Evolutionary conservation across 2,113 vertebrate genomes (phyloP).

Genomic region (Plectropomus leopardus): DNA sequence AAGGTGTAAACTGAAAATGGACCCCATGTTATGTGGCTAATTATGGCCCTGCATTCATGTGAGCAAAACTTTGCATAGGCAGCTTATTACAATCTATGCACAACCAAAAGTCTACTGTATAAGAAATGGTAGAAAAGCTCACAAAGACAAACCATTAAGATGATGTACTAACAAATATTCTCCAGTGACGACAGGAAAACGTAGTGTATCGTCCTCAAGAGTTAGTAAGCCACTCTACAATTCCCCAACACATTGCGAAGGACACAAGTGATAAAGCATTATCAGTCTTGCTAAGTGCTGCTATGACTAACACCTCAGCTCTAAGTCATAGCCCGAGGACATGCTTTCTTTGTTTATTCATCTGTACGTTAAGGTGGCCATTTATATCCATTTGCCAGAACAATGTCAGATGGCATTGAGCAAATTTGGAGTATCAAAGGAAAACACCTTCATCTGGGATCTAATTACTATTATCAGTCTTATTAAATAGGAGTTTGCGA

Average conservation of each 20-base stretch:
- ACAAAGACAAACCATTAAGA: conserved; percentile 28
- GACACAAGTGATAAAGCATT: conserved; percentile 66
- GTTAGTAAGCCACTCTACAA: conserved; percentile 48
- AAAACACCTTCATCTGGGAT: conserved; percentile 69
- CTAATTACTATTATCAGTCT: conserved; percentile 74
- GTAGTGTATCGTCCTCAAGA: conserved; percentile 24
- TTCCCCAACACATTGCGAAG: conserved; percentile 48
- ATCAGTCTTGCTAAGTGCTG: conserved; percentile 64
- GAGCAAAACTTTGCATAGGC: neutral
- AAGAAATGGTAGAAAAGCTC: neutral
- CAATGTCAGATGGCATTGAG: conserved; percentile 61
- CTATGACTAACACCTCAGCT: conserved; percentile 48
- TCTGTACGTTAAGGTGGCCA: conserved; percentile 54
- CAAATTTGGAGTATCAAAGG: conserved; percentile 62
- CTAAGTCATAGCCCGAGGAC: conserved; percentile 59
- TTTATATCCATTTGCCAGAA: conserved; percentile 72
- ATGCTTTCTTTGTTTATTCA: conserved; percentile 69
- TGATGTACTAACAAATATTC: conserved; percentile 20
- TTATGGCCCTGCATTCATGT: neutral
- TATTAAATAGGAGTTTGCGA: conserved; percentile 70
- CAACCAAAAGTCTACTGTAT: neutral
- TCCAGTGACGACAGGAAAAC: conserved; percentile 16
- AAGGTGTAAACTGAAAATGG: too few relatives aligned
- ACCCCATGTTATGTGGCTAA: too few relatives aligned
- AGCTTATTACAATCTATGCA: neutral